Percentiles rank a stretch among this genome's conserved stretches.
Conservation (phyloP, 2,113 vertebrate genomes). For the Cricetomys ansorgei region DNA sequence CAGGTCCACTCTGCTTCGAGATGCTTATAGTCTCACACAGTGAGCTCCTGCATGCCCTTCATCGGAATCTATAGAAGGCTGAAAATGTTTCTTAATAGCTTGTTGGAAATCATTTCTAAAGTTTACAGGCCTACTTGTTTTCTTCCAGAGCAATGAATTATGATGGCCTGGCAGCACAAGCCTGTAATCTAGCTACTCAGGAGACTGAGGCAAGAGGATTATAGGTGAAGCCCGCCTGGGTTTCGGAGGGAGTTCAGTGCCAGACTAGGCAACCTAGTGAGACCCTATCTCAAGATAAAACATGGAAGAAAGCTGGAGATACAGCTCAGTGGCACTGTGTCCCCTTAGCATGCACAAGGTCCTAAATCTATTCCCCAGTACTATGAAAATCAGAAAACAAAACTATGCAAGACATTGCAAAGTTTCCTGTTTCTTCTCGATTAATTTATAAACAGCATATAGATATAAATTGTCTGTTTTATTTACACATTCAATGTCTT, state of each 20-base stretch:
- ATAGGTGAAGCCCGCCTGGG: neutral
- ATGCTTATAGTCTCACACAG: neutral
- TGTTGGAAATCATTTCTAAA: neutral
- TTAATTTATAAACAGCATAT: neutral
- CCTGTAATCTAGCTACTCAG: neutral
- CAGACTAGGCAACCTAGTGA: neutral
- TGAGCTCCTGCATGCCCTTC: neutral
- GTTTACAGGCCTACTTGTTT: neutral
- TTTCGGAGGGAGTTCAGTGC: neutral
- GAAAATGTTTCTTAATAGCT: neutral
- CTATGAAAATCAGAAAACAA: neutral
- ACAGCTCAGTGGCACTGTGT: neutral
- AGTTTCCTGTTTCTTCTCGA: neutral
- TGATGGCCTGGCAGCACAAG: neutral
- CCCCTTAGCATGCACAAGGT: neutral
- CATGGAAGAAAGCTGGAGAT: neutral
- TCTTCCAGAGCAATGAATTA: slow-evolving; percentile 22
- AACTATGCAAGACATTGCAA: neutral
- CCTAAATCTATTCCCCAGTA: neutral
- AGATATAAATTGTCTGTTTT: neutral
- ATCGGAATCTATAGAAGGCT: neutral
- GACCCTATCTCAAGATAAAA: neutral
- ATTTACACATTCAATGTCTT: slow-evolving; percentile 21
- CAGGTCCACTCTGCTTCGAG: neutral
- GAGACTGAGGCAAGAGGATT: neutral